Percentiles rank a stretch among this genome's conserved stretches.
Evolutionary conservation across 2,888 invertebrate species (phyloP).

Genomic region (Melieria picta): DNA sequence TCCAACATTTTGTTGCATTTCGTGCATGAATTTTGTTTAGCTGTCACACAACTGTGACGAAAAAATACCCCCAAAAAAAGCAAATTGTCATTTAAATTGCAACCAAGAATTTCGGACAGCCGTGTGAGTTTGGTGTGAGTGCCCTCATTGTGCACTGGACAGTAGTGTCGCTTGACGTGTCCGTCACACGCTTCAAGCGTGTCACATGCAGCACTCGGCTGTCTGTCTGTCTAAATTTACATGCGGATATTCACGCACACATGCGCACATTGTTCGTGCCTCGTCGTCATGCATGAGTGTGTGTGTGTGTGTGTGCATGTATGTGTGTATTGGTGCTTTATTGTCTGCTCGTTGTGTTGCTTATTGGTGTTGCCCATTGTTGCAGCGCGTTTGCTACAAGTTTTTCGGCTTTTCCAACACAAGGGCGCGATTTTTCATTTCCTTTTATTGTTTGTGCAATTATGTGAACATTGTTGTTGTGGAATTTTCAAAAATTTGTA

Average conservation of each 20-base stretch:
- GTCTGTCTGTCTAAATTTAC: neutral
- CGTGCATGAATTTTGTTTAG: no score
- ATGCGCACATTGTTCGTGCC: conserved; percentile 20
- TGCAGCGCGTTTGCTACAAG: neutral
- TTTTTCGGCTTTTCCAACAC: neutral
- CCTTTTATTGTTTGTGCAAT: neutral
- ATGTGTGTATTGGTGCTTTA: conserved; percentile 12
- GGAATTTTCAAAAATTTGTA: no score
- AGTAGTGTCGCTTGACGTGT: conserved; percentile 17
- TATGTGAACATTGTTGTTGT: no score
- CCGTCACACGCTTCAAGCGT: conserved; percentile 29
- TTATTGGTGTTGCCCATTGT: conserved; percentile 24
- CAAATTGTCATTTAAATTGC: no score
- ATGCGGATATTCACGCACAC: conserved; percentile 2
- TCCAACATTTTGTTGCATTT: no score
- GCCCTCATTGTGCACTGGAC: neutral
- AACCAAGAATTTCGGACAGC: no score
- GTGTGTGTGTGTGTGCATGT: neutral
- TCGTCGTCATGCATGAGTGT: conserved; percentile 13
- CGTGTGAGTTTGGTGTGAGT: no score
- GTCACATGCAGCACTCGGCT: conserved; percentile 10
- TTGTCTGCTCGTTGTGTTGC: conserved; percentile 26
- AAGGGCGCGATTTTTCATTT: conserved; percentile 28
- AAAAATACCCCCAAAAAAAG: no score
- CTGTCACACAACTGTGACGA: no score